A percentile compares a stretch with the other conserved stretches of the same genome.
These are phyloP conservation scores for Callyntrura guangdongensis DNA, from an alignment of 2,888 invertebrate species.

Conservation along the genomic window DNA sequence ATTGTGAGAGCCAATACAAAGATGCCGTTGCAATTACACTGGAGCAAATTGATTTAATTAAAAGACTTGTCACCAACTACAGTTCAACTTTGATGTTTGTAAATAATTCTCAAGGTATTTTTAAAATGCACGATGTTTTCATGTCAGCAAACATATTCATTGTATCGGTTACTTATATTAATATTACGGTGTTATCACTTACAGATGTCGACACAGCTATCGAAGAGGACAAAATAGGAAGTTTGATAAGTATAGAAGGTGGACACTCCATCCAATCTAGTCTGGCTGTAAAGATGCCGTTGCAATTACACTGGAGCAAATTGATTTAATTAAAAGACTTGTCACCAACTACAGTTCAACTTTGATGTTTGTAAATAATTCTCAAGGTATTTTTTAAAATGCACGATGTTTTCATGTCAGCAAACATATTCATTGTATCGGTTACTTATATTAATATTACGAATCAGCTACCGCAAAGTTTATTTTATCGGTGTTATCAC, in stretches of 20 bases:
- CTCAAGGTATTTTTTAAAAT: slow-evolving; percentile 86
- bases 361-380: slow-evolving; percentile 85
- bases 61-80: slow-evolving; percentile 85
- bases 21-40: slow-evolving; percentile 86
- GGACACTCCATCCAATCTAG: slow-evolving; percentile 97
- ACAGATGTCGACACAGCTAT: slow-evolving; percentile 64
- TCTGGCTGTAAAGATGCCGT: slow-evolving; percentile 89
- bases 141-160: too few relatives aligned
- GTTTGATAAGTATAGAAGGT: slow-evolving; percentile 93
- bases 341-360: slow-evolving; percentile 85
- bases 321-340: slow-evolving; percentile 86
- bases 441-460: too few relatives aligned
- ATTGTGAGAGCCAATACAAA: slow-evolving; percentile 85
- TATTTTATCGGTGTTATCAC: neutral
- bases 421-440: too few relatives aligned
- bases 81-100: slow-evolving; percentile 84
- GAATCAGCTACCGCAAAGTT: too few relatives aligned
- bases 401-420: too few relatives aligned
- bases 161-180: neutral
- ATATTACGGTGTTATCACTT: too few relatives aligned
- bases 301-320: slow-evolving; percentile 86
- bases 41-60: slow-evolving; percentile 86
- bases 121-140: too few relatives aligned
- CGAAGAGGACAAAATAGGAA: slow-evolving; percentile 87
- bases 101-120: slow-evolving; percentile 85